Base-by-base conservation (phyloP, 1,140 invertebrate species). In the Rhopalosiphum maidis region DNA sequence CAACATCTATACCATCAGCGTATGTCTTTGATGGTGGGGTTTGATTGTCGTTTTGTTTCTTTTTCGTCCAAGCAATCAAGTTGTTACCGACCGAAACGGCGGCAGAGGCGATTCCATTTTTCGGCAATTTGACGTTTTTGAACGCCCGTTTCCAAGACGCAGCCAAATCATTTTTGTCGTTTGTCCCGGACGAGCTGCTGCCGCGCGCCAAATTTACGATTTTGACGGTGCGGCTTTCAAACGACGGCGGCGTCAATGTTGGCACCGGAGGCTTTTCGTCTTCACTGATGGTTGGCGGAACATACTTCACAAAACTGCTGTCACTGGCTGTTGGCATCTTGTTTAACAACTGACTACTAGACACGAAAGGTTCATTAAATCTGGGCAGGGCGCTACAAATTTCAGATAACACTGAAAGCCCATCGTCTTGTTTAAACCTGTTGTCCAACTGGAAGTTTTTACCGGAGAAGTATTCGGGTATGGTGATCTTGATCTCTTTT, bases 111-210 rank as follows among this genome's bases (percentile, higher is more conserved):
- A 86, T 43, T 30, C 82, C 82, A 21, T 94, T 93, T 94, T 95
- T 95, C 0, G 94, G 94, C 37, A 94, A 93, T 94, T 95, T 95
- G 0, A 94, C 94, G 68, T 94, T 95, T 94, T 94, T 94, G 91
- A 95, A 95, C 8, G 94, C 94, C 23, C 93, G 93, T 77, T 77
- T 94, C 94, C 94, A 95, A n/a, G 94, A 94, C 2, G 68, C 21
- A 23, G 48, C n/a, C 15, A 93, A 83, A 85, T 93, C 82, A 25
- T 85, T 93, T 55, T 93, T 85, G 2, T 93, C 82, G 43, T 90
- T 55, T 21, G 21, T 25, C 41, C 2, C 43, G 5, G 37, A 87
- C 43, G 60, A 37, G 87, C 21, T 46, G 30, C 3, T 88, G 9
- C 35, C 35, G 2, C 91, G 43, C 6, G 91, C 91, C 48, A 93